phyloP scores from a whole-genome alignment of 2,797 vertebrate species.

The Micrastur ruficollis region DNA sequence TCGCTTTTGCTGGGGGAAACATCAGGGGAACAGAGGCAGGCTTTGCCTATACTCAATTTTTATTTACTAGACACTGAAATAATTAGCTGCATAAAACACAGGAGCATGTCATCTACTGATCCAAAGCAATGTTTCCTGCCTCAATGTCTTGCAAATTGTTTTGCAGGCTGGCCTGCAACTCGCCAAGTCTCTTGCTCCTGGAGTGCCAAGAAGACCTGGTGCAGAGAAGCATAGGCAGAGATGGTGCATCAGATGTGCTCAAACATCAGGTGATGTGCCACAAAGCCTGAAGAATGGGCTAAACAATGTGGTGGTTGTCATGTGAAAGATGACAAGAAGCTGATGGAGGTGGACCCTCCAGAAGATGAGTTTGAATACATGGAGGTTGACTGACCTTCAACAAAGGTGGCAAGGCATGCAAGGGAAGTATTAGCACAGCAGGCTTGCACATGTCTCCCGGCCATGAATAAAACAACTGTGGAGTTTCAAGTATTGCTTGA shows the following conservation, averaged over 20 bases:
- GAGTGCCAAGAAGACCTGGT: neutral
- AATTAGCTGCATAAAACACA: neutral
- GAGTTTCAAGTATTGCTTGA: neutral
- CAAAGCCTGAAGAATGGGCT: neutral
- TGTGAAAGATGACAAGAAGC: neutral
- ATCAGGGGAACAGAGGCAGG: neutral
- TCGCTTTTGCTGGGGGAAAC: neutral
- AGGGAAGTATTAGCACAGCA: neutral
- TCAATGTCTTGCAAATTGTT: neutral
- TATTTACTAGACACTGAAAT: neutral
- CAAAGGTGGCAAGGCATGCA: neutral
- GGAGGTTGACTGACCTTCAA: neutral
- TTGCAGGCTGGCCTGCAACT: neutral
- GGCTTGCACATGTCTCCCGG: neutral
- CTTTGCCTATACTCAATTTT: neutral
- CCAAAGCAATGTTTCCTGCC: neutral
- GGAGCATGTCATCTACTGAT: neutral
- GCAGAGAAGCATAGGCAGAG: neutral
- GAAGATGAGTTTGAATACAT: neutral
- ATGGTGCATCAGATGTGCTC: neutral
- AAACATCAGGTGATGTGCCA: neutral
- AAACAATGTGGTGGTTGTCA: neutral
- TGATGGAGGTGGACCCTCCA: rapidly evolving
- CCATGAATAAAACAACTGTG: neutral
- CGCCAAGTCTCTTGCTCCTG: neutral